Base-by-base conservation (phyloP, 2,888 invertebrate genomes). In the Meandrusa payeni region DNA sequence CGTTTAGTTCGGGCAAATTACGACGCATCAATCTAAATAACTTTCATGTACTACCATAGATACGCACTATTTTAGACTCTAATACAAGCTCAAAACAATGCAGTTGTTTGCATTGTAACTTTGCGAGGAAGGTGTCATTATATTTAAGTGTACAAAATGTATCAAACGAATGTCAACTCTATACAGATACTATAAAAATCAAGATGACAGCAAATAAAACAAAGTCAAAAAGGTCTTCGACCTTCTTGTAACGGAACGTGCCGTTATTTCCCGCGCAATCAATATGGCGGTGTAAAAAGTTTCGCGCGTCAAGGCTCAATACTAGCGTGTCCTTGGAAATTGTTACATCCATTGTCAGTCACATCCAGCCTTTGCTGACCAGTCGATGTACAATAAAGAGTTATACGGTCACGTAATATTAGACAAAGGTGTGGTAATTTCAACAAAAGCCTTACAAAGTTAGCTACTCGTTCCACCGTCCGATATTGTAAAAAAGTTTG, bases 211-310 rank as follows among this genome's bases (percentile, higher is more conserved):
- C 13, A 28, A 44, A 39, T 44, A 28, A 33, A 38, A 38, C 37
- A 13, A 24, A 32, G 31, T 23, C 22, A 20, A 29, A 42, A 38
- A 55, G 70, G 67, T 68, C 64, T 66, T 63, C 64, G 61, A 69
- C 69, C 50, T 46, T 51, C 13, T 43, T 32, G 50, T 63, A 64
- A 64, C 64, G 68, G 67, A 61, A 52, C 46, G 47, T 11, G 61
- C 73, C 70, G 73, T 74, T 74, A 73, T 46, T 64, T 64, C 57
- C 55, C 64, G 64, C 67, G 62, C 63, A 66, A 64, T 63, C 66
- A 68, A 61, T 64, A 69, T 68, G 71, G 70, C 62, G 38, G 51
- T 9, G 17, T 37, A 39, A 48, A 47, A 54, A 54, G 50, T 55
- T 57, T 51, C 44, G 57, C 57, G 55, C 52, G 57, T 27, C 20